Evolutionary conservation across 2,888 invertebrate species (phyloP).

Genomic region (Acleris literana): DNA sequence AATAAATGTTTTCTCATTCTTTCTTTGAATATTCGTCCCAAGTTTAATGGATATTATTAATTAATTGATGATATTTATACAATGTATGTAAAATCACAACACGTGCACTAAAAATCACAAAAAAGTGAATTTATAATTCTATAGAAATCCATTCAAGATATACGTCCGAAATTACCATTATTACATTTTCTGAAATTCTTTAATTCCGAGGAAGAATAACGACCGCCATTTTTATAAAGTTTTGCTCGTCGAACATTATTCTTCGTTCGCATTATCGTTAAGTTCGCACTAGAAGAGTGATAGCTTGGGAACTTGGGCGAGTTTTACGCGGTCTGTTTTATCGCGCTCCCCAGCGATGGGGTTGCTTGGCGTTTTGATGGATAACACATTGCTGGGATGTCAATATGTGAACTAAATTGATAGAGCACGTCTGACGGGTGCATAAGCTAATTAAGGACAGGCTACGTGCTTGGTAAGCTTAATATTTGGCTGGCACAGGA

Average conservation of each 20-base stretch:
- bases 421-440: slow-evolving; percentile 61
- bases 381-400: slow-evolving; percentile 63
- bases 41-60: too few species aligned
- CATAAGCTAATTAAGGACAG: slow-evolving; percentile 39
- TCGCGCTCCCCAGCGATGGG: slow-evolving; percentile 33
- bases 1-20: too few species aligned
- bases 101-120: too few species aligned
- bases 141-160: too few species aligned
- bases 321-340: slow-evolving; percentile 21
- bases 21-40: too few species aligned
- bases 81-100: too few species aligned
- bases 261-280: slow-evolving; percentile 38
- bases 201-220: slow-evolving; percentile 18
- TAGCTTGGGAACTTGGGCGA: slow-evolving; percentile 29
- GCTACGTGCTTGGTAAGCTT: slow-evolving; percentile 28
- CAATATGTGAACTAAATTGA: slow-evolving; percentile 73
- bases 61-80: too few species aligned
- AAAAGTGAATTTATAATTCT: too few species aligned
- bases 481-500: slow-evolving; percentile 4
- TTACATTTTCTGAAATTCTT: slow-evolving; percentile 11
- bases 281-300: slow-evolving; percentile 38
- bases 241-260: slow-evolving; percentile 32
- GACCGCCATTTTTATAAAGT: slow-evolving; percentile 36
- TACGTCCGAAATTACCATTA: slow-evolving; percentile 14
- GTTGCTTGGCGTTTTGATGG: slow-evolving; percentile 64